phyloP scores from a whole-genome alignment of 2,888 invertebrate species.

The Celastrina argiolus region DNA sequence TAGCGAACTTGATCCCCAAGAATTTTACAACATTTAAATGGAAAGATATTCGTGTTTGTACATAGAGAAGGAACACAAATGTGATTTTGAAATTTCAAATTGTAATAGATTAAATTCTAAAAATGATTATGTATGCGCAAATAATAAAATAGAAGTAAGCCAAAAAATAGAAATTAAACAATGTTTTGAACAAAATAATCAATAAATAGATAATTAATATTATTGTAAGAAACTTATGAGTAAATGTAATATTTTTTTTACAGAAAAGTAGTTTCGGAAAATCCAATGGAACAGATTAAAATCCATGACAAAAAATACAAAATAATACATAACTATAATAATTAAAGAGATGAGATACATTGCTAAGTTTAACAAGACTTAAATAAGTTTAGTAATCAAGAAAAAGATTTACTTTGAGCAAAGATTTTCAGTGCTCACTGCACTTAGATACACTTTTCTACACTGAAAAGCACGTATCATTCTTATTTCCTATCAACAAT shows the following conservation, averaged over 20 bases:
- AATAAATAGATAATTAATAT: background rate
- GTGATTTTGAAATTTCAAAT: background rate
- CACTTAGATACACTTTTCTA: background rate
- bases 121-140: background rate
- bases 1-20: background rate
- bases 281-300: no score
- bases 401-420: constrained; percentile 15
- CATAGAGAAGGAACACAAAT: constrained; percentile 10
- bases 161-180: background rate
- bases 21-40: constrained; percentile 19
- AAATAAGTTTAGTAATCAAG: background rate
- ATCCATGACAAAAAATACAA: background rate
- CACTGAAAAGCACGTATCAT: background rate
- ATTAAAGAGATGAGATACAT: background rate
- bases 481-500: constrained; percentile 1
- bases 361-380: background rate
- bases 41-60: constrained; percentile 8
- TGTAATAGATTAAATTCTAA: background rate
- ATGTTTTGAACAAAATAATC: background rate
- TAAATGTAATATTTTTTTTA: background rate
- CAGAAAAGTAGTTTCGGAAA: no score
- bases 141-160: background rate
- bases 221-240: background rate
- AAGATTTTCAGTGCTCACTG: constrained; percentile 10
- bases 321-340: background rate